A percentile compares a stretch with the other conserved stretches of the same genome.
phyloP scores from a whole-genome alignment of 2,113 vertebrate species.

The Oncorhynchus nerka region DNA sequence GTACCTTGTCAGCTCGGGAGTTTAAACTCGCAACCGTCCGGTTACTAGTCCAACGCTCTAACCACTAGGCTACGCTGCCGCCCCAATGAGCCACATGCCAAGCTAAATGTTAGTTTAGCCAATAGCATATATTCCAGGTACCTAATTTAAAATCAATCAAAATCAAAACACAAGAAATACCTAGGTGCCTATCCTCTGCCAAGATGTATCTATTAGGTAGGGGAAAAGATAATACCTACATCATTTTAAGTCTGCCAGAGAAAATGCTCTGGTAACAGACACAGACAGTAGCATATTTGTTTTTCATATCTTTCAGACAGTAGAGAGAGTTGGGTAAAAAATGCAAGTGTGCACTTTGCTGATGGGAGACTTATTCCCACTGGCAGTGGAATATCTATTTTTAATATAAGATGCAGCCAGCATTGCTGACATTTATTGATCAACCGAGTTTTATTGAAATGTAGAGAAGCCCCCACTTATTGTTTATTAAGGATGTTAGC shows the following conservation, averaged over 20 bases:
- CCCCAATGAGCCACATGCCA: background rate
- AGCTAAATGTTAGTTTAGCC: background rate
- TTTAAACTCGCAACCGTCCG: too few species aligned
- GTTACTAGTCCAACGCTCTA: too few species aligned
- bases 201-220: background rate
- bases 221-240: background rate
- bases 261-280: constrained; percentile 14
- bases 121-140: background rate
- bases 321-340: background rate
- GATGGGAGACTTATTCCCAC: constrained; percentile 28
- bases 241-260: constrained; percentile 8
- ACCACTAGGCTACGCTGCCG: too few species aligned
- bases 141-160: background rate
- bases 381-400: constrained; percentile 37
- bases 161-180: background rate
- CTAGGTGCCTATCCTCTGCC: background rate
- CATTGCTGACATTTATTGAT: constrained; percentile 52
- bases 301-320: constrained; percentile 18
- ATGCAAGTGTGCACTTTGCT: constrained; percentile 31
- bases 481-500: constrained; percentile 42
- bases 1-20: too few species aligned
- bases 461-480: constrained; percentile 38
- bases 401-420: constrained; percentile 44
- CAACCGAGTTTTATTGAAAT: constrained; percentile 49
- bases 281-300: constrained; percentile 22